A percentile compares a stretch with the other conserved stretches of the same genome.
Evolutionary conservation across 2,797 vertebrate species (phyloP).

Genomic region (Atherinosoma microstoma): DNA sequence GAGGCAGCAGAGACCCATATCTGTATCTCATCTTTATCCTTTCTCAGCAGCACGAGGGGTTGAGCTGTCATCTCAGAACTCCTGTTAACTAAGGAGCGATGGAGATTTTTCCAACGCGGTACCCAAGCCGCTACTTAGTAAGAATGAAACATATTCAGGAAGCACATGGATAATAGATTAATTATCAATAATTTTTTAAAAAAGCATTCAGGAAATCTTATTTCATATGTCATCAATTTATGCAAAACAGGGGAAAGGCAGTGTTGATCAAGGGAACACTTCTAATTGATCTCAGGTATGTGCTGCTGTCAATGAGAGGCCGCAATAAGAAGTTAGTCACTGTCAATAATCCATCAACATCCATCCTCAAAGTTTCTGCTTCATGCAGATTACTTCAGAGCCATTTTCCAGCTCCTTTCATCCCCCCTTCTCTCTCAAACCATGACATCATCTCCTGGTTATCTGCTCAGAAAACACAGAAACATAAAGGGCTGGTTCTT

Average conservation of each 20-base stretch:
- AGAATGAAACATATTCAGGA: constrained; percentile 10
- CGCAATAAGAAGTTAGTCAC: constrained; percentile 8
- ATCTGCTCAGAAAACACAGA: constrained; percentile 4
- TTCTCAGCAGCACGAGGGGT: constrained; percentile 40
- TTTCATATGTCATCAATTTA: not conserved
- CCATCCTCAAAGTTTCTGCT: constrained; percentile 30
- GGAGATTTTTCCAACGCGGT: constrained; percentile 16
- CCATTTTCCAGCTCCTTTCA: constrained; percentile 6
- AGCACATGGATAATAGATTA: not conserved
- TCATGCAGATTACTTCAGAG: constrained; percentile 42
- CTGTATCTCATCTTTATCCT: constrained; percentile 71
- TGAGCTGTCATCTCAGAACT: constrained; percentile 63
- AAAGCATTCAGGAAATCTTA: constrained; percentile 18
- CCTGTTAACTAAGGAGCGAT: constrained; percentile 43
- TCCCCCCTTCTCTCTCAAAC: not conserved
- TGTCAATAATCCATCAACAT: constrained; percentile 17
- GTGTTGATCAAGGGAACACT: not conserved
- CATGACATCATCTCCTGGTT: not conserved
- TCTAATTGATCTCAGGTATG: constrained; percentile 5
- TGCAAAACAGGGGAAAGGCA: not conserved
- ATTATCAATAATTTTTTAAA: not conserved
- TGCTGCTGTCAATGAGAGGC: constrained; percentile 27
- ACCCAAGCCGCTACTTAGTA: not conserved
- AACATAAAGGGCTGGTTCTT: not conserved
- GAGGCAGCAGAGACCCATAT: constrained; percentile 50